These are phyloP conservation scores for Myotis findleyi DNA, from an alignment of 2,797 vertebrate species.

Conservation along the genomic window DNA sequence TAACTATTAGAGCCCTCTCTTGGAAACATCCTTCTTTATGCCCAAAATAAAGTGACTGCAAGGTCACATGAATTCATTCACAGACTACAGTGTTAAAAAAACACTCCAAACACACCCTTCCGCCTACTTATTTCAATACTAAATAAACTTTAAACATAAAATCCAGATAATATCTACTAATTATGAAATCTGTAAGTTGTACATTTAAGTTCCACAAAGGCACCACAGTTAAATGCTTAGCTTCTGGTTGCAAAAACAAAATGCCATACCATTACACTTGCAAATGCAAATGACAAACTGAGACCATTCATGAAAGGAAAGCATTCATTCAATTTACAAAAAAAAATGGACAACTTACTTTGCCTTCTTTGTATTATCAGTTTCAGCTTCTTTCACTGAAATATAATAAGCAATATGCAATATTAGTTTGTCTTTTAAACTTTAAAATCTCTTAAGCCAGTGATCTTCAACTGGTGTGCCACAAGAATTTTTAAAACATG, in stretches of 20 bases:
- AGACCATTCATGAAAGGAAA: constrained; percentile 59
- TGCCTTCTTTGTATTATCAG: constrained; percentile 90
- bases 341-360: constrained; percentile 91
- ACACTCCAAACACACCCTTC: not conserved
- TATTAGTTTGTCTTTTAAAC: constrained; percentile 56
- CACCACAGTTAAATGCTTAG: constrained; percentile 66
- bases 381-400: constrained; percentile 93
- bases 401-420: constrained; percentile 46
- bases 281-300: constrained; percentile 75
- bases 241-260: constrained; percentile 70
- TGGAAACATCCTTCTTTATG: constrained; percentile 49
- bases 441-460: constrained; percentile 33
- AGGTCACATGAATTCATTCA: constrained; percentile 64
- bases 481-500: not conserved
- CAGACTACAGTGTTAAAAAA: constrained; percentile 60
- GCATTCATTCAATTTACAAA: constrained; percentile 63
- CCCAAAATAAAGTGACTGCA: constrained; percentile 55
- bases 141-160: not conserved
- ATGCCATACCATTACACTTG: constrained; percentile 54
- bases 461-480: not conserved
- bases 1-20: not conserved
- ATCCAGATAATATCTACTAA: constrained; percentile 63
- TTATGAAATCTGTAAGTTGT: constrained; percentile 53
- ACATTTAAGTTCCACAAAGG: constrained; percentile 55
- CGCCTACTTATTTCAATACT: constrained; percentile 46